A percentile compares a stretch with the other conserved stretches of the same genome.
These are phyloP conservation scores for Apteryx mantelli DNA, from an alignment of 2,113 vertebrate genomes.

Conservation along the genomic window DNA sequence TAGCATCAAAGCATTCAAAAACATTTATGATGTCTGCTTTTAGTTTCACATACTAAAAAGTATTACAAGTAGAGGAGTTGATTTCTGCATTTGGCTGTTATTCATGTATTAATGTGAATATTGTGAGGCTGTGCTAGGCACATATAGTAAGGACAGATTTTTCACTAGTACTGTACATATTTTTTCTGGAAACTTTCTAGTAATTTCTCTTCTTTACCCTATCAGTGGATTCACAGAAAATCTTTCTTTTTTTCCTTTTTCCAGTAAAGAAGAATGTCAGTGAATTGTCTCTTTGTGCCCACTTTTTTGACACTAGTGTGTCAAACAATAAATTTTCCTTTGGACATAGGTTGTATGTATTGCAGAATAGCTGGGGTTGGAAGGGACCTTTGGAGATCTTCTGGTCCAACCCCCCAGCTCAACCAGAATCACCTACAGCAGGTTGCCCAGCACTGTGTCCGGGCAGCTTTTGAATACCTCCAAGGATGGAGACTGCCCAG, in stretches of 20 bases:
- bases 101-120: not conserved
- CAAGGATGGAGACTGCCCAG: too few species aligned
- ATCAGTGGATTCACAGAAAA: not conserved
- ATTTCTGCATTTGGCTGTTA: not conserved
- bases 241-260: too few species aligned
- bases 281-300: not conserved
- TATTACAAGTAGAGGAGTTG: not conserved
- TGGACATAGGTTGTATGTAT: not conserved
- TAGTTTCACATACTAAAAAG: not conserved
- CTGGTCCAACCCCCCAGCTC: too few species aligned
- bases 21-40: not conserved
- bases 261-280: not conserved
- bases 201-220: not conserved
- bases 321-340: not conserved
- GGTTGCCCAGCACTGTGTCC: too few species aligned
- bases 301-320: not conserved
- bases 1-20: not conserved
- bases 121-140: not conserved
- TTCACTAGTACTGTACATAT: not conserved
- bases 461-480: too few species aligned
- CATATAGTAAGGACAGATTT: not conserved
- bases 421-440: too few species aligned
- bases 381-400: too few species aligned
- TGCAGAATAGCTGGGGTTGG: too few species aligned
- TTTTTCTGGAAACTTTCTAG: not conserved